These are phyloP conservation scores for Cydia pomonella DNA, from an alignment of 1,140 invertebrate species.

Conservation along the genomic window DNA sequence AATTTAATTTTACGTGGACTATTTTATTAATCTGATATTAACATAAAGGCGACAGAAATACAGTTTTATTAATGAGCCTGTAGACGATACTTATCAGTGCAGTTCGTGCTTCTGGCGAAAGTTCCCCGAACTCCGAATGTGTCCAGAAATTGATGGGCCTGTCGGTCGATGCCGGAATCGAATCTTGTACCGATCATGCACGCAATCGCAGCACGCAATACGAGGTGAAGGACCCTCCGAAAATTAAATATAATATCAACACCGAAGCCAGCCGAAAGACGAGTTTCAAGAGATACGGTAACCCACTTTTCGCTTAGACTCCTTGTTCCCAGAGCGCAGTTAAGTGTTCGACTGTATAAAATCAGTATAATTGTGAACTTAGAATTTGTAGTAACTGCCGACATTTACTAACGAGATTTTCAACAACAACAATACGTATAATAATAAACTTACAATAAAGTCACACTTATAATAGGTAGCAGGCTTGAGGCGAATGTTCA, in stretches of 20 bases:
- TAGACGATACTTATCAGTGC: slow-evolving; percentile 61
- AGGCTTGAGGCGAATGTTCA: too few species aligned
- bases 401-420: background rate
- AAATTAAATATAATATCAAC: slow-evolving; percentile 47
- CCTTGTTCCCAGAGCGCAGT: too few species aligned
- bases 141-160: slow-evolving; percentile 66
- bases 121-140: slow-evolving; percentile 66
- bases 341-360: too few species aligned
- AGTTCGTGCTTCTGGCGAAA: slow-evolving; percentile 68
- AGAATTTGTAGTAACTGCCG: too few species aligned
- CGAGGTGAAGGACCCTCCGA: slow-evolving; percentile 47
- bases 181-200: slow-evolving; percentile 57
- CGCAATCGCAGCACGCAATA: slow-evolving; percentile 55
- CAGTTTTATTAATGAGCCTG: slow-evolving; percentile 54
- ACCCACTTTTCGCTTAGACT: slow-evolving; percentile 39
- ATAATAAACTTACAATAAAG: too few species aligned
- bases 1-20: background rate
- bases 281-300: slow-evolving; percentile 42
- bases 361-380: too few species aligned
- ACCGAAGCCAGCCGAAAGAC: slow-evolving; percentile 36
- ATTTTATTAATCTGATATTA: background rate
- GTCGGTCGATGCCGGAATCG: slow-evolving; percentile 60
- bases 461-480: too few species aligned
- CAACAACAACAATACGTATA: background rate
- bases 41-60: background rate